phyloP scores from a whole-genome alignment of 2,888 invertebrate species.

The Phragmatobia fuliginosa region DNA sequence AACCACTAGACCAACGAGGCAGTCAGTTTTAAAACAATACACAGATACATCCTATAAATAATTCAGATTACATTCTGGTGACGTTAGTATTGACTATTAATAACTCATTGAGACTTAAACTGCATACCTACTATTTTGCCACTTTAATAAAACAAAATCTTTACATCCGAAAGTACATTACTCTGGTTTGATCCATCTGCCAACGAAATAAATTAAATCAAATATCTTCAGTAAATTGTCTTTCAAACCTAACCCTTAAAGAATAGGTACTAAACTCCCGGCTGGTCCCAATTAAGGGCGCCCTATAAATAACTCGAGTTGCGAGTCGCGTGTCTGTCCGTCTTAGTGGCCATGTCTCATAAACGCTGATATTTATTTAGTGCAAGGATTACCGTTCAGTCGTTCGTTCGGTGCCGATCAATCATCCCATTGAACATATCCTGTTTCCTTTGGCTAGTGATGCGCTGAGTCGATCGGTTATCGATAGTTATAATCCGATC shows the following conservation, averaged over 20 bases:
- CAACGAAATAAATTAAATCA: neutral
- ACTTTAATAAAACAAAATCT: neutral
- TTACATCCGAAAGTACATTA: neutral
- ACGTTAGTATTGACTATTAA: neutral
- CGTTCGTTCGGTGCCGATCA: constrained; percentile 82
- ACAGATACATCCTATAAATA: neutral
- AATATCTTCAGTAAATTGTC: neutral
- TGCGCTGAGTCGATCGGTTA: constrained; percentile 61
- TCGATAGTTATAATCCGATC: constrained; percentile 40
- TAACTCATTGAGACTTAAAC: neutral
- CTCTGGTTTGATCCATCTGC: neutral
- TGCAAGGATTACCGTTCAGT: constrained; percentile 79
- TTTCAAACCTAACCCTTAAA: constrained; percentile 9
- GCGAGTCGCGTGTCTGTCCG: constrained; percentile 45
- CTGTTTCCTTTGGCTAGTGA: constrained; percentile 80
- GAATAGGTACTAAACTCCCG: constrained; percentile 4
- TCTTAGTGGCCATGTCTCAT: constrained; percentile 49
- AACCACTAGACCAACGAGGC: too few relatives aligned
- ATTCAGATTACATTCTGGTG: too few relatives aligned
- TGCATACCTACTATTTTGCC: neutral
- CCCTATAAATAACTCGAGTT: constrained; percentile 44
- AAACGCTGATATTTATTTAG: constrained; percentile 77
- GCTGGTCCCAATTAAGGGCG: constrained; percentile 33
- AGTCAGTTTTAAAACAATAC: too few relatives aligned
- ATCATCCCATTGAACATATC: constrained; percentile 86